Evolutionary conservation across 2,113 vertebrate genomes (phyloP), one percentile per base, ranked within the genome.

Genomic region (Sylvilagus bachmani): DNA sequence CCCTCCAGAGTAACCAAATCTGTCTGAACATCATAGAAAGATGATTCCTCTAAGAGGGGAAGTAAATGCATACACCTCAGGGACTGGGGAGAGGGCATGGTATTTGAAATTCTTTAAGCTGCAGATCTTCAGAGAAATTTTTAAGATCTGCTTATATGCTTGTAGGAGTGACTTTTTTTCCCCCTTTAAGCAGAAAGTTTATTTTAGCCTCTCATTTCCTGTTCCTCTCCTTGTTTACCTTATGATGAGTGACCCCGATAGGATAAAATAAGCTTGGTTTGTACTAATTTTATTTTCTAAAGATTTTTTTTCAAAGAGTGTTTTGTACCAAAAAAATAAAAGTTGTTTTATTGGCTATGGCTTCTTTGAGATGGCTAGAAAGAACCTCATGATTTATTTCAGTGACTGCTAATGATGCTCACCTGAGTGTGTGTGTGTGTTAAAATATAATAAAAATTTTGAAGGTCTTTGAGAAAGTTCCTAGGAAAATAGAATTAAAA

Each of bases 131-230:
- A 74, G 85, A 95, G 27, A 38, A 31, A 58, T 31, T 80, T 70
- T 86, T 67, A 89, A 85, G 74, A 80, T 13, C 53, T 69, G 25
- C 31, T 81, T 25, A 31, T 79, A 73, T 71, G 83, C 25, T 88
- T 91, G 81, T 16, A 64, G 78, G 62, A 67, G 58, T 44, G 51
- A 90, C 29, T 86, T 86, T 86, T 86, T 61, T 53, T 81, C 73
- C 69, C 55, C 82, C 49, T 67, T 74, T 86, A 79, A 66, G 75
- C 36, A 62, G 44, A 89, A 84, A 87, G 69, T 86, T 87, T 84
- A 80, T 92, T 70, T 95, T 58, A 79, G 44, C 70, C 38, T 86
- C 80, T 55, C 44, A 24, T 75, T 95, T 96, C 88, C 91, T 94
- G 67, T 92, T 83, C 80, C 27, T 51, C 82, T 80, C 36, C 19